Evolutionary conservation across 92 coral and sea anemone species (phyloP).

Genomic region (Paramuricea clavata): DNA sequence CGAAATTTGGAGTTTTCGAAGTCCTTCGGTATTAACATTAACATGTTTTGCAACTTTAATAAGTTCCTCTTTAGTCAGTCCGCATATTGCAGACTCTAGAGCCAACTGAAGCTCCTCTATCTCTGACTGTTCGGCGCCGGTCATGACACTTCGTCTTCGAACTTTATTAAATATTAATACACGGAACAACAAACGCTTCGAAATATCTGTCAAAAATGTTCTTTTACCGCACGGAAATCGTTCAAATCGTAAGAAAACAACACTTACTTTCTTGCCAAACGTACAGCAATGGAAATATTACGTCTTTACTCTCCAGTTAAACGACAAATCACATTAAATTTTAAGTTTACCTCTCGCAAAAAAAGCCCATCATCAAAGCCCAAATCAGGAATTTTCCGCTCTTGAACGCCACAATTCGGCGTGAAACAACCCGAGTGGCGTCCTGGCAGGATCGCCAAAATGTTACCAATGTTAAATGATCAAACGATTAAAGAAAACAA

Average conservation of each 20-base stretch:
- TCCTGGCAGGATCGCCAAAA: no score
- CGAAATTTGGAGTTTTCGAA: conserved; percentile 13
- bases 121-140: conserved; percentile 40
- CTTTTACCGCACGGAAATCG: background rate
- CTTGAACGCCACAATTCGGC: no score
- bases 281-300: no score
- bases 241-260: no score
- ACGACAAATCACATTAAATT: no score
- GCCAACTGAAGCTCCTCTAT: conserved; percentile 45
- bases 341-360: background rate
- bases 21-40: conserved; percentile 14
- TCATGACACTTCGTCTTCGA: conserved; percentile 8
- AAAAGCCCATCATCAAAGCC: background rate
- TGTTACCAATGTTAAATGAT: no score
- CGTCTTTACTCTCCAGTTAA: background rate
- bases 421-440: no score
- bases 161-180: background rate
- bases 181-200: conserved; percentile 7
- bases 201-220: background rate
- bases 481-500: no score
- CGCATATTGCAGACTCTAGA: conserved; percentile 44
- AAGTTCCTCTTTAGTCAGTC: conserved; percentile 24
- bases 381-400: background rate
- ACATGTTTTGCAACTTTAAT: background rate
- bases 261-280: no score